Percentiles rank a stretch among this genome's conserved stretches.
phyloP scores from a whole-genome alignment of 2,113 vertebrate species.

The Glaucomys volans region DNA sequence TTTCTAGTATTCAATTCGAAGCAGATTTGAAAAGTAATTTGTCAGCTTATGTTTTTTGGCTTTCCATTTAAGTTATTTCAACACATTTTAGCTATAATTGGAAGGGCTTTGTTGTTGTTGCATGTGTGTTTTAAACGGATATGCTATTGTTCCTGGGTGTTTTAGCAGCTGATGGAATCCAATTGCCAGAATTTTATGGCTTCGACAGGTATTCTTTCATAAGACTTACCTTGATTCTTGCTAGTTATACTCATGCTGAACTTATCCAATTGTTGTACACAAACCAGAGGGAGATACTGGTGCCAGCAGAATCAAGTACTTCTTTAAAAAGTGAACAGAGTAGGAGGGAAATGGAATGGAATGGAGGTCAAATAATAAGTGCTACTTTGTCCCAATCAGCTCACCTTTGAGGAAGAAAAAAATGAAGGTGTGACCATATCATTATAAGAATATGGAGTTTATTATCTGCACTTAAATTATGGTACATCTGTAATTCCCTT shows the following conservation, averaged over 20 bases:
- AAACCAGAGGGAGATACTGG: not conserved
- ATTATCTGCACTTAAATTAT: conserved; percentile 16
- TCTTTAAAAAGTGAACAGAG: not conserved
- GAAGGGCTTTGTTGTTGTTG: not conserved
- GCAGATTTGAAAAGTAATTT: conserved; percentile 62
- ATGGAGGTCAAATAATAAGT: not conserved
- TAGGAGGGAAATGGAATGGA: not conserved
- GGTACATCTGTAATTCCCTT: conserved; percentile 13
- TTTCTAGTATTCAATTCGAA: conserved; percentile 60
- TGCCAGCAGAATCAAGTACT: not conserved
- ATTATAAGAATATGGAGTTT: not conserved
- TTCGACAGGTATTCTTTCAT: not conserved
- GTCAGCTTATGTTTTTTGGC: conserved; percentile 25
- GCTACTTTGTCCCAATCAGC: not conserved
- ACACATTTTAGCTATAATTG: conserved; percentile 5
- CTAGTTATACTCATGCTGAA: not conserved
- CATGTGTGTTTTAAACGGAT: not conserved
- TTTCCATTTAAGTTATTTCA: conserved; percentile 40
- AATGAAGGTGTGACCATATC: not conserved
- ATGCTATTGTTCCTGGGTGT: not conserved
- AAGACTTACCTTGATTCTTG: not conserved
- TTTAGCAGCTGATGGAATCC: conserved; percentile 30
- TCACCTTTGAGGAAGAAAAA: conserved; percentile 48
- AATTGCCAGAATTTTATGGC: not conserved
- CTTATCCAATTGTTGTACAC: not conserved